phyloP scores from a whole-genome alignment of 2,888 invertebrate genomes.

The Hirtodrosophila duncani region DNA sequence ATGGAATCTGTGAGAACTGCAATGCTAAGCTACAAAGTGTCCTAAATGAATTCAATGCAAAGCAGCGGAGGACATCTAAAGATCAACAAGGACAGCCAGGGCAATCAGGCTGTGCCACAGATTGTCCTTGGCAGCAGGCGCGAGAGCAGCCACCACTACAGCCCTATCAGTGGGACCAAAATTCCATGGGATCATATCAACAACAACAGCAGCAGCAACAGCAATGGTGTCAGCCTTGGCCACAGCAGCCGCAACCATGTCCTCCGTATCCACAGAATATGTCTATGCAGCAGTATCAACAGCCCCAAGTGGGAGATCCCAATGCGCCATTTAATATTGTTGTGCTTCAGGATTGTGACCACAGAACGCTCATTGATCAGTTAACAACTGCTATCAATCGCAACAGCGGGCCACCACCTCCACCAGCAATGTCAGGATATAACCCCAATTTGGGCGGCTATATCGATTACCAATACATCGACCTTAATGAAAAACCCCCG shows the following conservation, averaged over 20 bases:
- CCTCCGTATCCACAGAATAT: neutral
- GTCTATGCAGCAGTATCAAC: neutral
- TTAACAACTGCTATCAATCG: slow-evolving; percentile 26
- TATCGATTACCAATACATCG: slow-evolving; percentile 3
- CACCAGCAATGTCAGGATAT: neutral
- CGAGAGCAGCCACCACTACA: neutral
- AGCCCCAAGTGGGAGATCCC: neutral
- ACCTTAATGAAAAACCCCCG: neutral
- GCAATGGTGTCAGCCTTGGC: neutral
- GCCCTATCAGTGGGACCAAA: neutral
- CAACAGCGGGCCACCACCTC: neutral
- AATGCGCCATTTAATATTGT: slow-evolving; percentile 33
- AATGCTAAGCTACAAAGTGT: slow-evolving; percentile 11
- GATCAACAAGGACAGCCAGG: too few relatives aligned
- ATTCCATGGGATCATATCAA: neutral
- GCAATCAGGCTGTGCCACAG: too few relatives aligned
- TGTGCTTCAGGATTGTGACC: slow-evolving; percentile 47
- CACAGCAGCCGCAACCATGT: neutral
- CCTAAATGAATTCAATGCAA: slow-evolving; percentile 10
- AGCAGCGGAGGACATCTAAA: slow-evolving; percentile 3
- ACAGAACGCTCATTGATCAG: slow-evolving; percentile 40
- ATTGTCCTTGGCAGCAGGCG: too few relatives aligned
- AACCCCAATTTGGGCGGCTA: neutral
- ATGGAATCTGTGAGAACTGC: slow-evolving; percentile 33
- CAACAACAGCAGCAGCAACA: neutral